Evolutionary conservation across 2,888 invertebrate species (phyloP).

Genomic region (Drosophila macrothrix): DNA sequence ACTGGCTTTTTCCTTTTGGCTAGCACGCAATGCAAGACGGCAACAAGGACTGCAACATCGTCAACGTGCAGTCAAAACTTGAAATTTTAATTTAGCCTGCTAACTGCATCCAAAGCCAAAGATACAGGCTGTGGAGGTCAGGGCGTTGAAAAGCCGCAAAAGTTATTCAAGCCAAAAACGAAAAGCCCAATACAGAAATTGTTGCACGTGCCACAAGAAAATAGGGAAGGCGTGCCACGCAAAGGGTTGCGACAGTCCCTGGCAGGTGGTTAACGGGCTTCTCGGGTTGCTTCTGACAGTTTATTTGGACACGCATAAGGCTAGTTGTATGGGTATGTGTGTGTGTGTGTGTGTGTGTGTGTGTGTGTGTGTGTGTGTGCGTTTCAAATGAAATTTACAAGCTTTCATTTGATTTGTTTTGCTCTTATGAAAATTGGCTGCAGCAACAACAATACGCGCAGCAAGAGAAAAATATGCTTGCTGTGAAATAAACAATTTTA

Average conservation of each 20-base stretch:
- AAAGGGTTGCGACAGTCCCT: slow-evolving; percentile 7
- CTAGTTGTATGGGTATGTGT: slow-evolving; percentile 9
- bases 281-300: not conserved
- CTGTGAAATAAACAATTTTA: not conserved
- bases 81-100: slow-evolving; percentile 52
- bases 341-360: slow-evolving; percentile 4
- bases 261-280: slow-evolving; percentile 4
- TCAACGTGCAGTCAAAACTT: slow-evolving; percentile 45
- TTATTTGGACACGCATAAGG: not conserved
- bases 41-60: slow-evolving; percentile 26
- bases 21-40: slow-evolving; percentile 34
- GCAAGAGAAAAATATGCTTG: not conserved
- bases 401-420: slow-evolving; percentile 29
- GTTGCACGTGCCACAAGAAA: slow-evolving; percentile 43
- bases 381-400: slow-evolving; percentile 22
- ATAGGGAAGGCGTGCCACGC: slow-evolving; percentile 2
- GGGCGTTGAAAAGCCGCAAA: slow-evolving; percentile 48
- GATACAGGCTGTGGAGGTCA: slow-evolving; percentile 13
- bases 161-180: slow-evolving; percentile 35
- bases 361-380: not conserved
- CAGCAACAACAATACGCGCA: not conserved
- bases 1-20: slow-evolving; percentile 20
- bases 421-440: slow-evolving; percentile 16
- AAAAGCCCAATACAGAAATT: slow-evolving; percentile 40
- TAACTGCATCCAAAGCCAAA: slow-evolving; percentile 38